Evolutionary conservation across 2,797 vertebrate genomes (phyloP).

Genomic region (Cossypha caffra): DNA sequence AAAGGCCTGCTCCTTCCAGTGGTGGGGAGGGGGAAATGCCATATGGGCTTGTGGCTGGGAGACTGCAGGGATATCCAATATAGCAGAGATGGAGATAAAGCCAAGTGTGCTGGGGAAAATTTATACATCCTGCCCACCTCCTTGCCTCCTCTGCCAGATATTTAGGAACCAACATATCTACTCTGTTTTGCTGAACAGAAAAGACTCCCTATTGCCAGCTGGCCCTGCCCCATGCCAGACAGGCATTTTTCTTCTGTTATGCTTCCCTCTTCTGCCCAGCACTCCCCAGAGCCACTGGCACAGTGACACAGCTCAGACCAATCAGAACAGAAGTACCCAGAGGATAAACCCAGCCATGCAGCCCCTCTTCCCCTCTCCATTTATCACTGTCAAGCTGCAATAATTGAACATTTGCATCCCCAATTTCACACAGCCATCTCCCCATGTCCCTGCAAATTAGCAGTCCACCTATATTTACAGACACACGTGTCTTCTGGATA

Average conservation of each 20-base stretch:
- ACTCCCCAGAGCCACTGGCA: background rate
- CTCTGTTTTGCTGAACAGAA: background rate
- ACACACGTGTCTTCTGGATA: background rate
- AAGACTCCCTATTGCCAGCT: background rate
- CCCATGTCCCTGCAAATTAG: background rate
- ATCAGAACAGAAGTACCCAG: background rate
- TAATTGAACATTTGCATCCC: conserved; percentile 57
- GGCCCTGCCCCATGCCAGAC: background rate
- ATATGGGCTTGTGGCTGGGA: background rate
- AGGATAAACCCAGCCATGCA: background rate
- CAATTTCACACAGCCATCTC: background rate
- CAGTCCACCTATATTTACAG: conserved; percentile 7
- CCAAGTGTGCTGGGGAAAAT: background rate
- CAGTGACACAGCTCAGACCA: background rate
- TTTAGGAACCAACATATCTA: background rate
- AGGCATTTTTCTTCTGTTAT: background rate
- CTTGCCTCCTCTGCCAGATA: background rate
- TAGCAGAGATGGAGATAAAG: background rate
- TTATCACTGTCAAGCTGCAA: conserved; percentile 57
- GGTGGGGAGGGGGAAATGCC: background rate
- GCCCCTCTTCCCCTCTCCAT: conserved; percentile 10
- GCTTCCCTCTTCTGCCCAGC: background rate
- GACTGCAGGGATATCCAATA: background rate
- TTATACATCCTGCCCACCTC: background rate
- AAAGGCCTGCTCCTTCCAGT: background rate